Evolutionary conservation across 2,888 invertebrate genomes (phyloP).

Genomic region (Eupithecia pulchellata): DNA sequence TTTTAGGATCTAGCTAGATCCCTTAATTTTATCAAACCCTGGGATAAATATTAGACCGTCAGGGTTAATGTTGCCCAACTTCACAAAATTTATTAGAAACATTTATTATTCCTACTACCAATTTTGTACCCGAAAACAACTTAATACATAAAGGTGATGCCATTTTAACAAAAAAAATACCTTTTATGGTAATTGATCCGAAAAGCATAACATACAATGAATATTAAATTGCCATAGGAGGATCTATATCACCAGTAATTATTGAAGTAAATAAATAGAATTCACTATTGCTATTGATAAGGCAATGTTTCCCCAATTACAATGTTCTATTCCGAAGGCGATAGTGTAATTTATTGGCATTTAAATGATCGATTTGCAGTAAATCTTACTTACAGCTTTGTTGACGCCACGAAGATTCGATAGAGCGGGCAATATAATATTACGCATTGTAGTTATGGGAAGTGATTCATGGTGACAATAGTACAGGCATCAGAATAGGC

Average conservation of each 20-base stretch:
- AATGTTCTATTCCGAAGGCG: constrained; percentile 11
- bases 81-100: neutral
- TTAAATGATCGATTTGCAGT: constrained; percentile 36
- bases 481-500: neutral
- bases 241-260: neutral
- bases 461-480: constrained; percentile 3
- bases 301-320: neutral
- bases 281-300: neutral
- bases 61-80: neutral
- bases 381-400: constrained; percentile 35
- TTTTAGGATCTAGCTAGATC: constrained; percentile 23
- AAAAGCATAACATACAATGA: neutral
- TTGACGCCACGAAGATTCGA: constrained; percentile 31
- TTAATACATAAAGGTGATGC: neutral
- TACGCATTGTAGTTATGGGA: constrained; percentile 1
- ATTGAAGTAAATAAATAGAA: neutral
- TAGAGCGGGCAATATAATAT: constrained; percentile 23
- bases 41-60: constrained; percentile 10
- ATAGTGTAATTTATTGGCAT: constrained; percentile 32
- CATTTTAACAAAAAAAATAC: neutral
- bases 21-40: constrained; percentile 10
- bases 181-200: neutral
- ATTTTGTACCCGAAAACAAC: neutral
- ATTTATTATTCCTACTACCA: neutral
- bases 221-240: neutral